phyloP scores from a whole-genome alignment of 2,888 invertebrate species.

The Andricus quercusramuli region DNA sequence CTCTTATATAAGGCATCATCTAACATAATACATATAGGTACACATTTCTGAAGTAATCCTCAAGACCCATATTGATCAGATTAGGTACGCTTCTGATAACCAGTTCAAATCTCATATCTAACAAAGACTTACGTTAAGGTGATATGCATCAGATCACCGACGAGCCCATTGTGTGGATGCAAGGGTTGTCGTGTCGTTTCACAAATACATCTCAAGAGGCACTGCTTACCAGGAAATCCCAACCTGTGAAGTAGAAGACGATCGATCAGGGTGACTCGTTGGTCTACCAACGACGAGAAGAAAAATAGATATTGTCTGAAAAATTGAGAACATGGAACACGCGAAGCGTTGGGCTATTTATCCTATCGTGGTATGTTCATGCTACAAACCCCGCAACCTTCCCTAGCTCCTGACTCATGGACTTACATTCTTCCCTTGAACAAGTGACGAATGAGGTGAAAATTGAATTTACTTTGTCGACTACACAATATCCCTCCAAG shows the following conservation, averaged over 20 bases:
- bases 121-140: conserved; percentile 70
- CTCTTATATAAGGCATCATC: not conserved
- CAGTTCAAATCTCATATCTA: conserved; percentile 16
- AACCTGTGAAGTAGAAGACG: conserved; percentile 59
- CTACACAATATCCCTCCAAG: not conserved
- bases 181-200: conserved; percentile 67
- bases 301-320: conserved; percentile 52
- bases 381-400: not conserved
- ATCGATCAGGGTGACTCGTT: conserved; percentile 18
- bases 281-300: conserved; percentile 39
- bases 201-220: conserved; percentile 74
- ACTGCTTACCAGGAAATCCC: conserved; percentile 71
- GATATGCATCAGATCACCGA: conserved; percentile 72
- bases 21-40: not conserved
- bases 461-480: conserved; percentile 59
- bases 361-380: not conserved
- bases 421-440: not conserved
- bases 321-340: not conserved
- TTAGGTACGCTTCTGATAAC: not conserved
- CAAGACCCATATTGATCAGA: too few species aligned
- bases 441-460: conserved; percentile 57
- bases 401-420: not conserved
- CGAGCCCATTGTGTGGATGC: conserved; percentile 68
- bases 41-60: too few species aligned
- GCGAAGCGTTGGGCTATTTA: conserved; percentile 51